A percentile compares a stretch with the other conserved stretches of the same genome.
phyloP scores from a whole-genome alignment of 2,797 vertebrate species.

The Aviceda leuphotes region DNA sequence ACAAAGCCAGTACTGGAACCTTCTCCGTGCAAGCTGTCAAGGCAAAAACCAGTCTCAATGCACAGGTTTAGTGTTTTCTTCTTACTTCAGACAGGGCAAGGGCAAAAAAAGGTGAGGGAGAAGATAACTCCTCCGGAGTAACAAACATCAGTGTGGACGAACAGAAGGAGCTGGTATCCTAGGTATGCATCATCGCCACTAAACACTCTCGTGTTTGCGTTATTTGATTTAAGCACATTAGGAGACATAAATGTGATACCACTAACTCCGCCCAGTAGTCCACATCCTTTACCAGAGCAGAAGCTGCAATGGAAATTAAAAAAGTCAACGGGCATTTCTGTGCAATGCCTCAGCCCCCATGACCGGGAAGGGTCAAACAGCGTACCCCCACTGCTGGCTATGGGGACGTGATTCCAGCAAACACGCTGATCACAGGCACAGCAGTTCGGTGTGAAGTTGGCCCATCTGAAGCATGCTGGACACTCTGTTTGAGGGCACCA shows the following conservation, averaged over 20 bases:
- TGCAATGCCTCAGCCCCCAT: background rate
- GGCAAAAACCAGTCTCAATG: background rate
- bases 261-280: background rate
- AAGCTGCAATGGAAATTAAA: background rate
- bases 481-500: background rate
- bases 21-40: background rate
- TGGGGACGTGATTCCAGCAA: background rate
- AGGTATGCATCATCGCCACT: fast-evolving
- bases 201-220: background rate
- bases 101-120: background rate
- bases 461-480: background rate
- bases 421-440: background rate
- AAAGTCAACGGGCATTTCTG: background rate
- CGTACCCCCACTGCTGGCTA: background rate
- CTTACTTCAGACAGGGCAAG: background rate
- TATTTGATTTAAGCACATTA: background rate
- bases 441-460: background rate
- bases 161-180: background rate
- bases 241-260: background rate
- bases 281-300: background rate
- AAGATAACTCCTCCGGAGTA: background rate
- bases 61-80: background rate
- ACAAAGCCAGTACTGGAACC: background rate
- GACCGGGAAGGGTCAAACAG: fast-evolving
- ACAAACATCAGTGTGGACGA: background rate